phyloP scores from a whole-genome alignment of 2,888 invertebrate species.

The Agrochola circellaris region DNA sequence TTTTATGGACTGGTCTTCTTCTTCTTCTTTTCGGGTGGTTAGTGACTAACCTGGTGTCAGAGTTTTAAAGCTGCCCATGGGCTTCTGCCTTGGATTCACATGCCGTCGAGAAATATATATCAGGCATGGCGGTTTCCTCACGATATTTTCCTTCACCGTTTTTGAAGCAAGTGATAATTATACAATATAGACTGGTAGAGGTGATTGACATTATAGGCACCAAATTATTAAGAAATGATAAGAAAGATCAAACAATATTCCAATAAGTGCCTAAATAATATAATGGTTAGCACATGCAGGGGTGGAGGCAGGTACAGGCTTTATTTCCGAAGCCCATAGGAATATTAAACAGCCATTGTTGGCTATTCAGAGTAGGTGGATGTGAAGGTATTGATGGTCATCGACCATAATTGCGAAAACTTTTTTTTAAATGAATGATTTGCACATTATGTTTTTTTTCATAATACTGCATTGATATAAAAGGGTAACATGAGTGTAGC shows the following conservation, averaged over 20 bases:
- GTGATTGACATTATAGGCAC: neutral
- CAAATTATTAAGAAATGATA: neutral
- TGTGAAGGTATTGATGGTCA: constrained; percentile 14
- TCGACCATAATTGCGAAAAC: constrained; percentile 3
- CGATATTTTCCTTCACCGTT: too few species aligned
- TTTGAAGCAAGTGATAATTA: too few species aligned
- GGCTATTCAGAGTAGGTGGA: constrained; percentile 16
- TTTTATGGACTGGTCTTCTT: neutral
- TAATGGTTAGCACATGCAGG: neutral
- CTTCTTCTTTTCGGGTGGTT: too few species aligned
- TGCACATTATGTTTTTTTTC: neutral
- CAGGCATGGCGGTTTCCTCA: too few species aligned
- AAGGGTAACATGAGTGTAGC: neutral
- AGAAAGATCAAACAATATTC: neutral
- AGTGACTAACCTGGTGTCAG: too few species aligned
- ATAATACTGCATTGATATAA: neutral
- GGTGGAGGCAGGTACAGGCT: neutral
- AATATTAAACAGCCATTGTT: constrained; percentile 33
- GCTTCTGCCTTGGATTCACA: too few species aligned
- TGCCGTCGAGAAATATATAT: too few species aligned
- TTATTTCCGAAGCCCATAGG: constrained; percentile 1
- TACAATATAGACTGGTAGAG: too few species aligned
- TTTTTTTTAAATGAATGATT: neutral
- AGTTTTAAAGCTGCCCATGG: too few species aligned
- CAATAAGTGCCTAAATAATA: neutral